Evolutionary conservation across 2,113 vertebrate species (phyloP).

Genomic region (Xiphophorus hellerii): DNA sequence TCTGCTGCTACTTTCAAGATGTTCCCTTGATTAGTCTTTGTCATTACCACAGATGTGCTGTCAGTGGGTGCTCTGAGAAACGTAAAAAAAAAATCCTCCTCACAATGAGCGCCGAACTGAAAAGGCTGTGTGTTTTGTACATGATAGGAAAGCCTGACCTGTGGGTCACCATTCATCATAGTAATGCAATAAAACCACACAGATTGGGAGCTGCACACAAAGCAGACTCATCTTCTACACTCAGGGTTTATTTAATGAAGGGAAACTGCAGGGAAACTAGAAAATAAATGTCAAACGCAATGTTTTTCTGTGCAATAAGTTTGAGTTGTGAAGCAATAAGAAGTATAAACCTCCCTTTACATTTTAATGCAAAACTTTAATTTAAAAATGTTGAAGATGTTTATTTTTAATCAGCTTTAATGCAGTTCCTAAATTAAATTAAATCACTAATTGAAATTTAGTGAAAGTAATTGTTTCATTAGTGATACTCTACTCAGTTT

Average conservation of each 20-base stretch:
- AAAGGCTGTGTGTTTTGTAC: not conserved
- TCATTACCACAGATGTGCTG: slow-evolving; percentile 28
- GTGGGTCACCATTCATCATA: slow-evolving; percentile 42
- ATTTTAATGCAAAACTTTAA: too few relatives aligned
- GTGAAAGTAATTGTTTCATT: too few relatives aligned
- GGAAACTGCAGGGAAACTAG: not conserved
- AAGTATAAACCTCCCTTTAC: too few relatives aligned
- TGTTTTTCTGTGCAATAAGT: too few relatives aligned
- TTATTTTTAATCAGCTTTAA: too few relatives aligned
- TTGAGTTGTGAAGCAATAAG: too few relatives aligned
- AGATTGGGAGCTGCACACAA: slow-evolving; percentile 1
- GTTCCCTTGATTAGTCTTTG: slow-evolving; percentile 17
- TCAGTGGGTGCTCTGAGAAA: slow-evolving; percentile 13
- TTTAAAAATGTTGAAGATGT: too few relatives aligned
- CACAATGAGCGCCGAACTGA: too few relatives aligned
- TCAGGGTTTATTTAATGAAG: slow-evolving; percentile 1
- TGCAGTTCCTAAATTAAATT: too few relatives aligned
- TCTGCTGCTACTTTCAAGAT: slow-evolving; percentile 12
- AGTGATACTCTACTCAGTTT: too few relatives aligned
- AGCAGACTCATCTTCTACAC: not conserved
- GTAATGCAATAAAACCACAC: slow-evolving; percentile 33
- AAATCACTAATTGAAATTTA: too few relatives aligned
- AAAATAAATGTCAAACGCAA: not conserved
- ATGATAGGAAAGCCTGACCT: slow-evolving; percentile 13
- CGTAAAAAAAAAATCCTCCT: too few relatives aligned